These are phyloP conservation scores for Corythoichthys intestinalis DNA, from an alignment of 2,113 vertebrate species.

Conservation along the genomic window DNA sequence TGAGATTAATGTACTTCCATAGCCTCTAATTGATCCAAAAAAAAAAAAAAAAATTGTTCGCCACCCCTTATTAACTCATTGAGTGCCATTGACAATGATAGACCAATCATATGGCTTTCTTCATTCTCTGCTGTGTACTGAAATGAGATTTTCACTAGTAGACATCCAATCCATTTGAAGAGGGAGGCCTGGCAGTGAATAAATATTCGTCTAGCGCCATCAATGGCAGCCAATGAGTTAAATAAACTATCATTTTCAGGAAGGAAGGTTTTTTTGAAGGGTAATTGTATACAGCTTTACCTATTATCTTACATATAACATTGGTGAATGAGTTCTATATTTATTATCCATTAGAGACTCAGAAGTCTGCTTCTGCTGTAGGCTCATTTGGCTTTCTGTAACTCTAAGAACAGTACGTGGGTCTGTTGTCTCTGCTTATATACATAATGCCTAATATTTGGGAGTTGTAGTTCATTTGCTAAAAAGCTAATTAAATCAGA, in stretches of 20 bases:
- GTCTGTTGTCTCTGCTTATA: neutral
- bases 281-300: neutral
- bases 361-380: conserved; percentile 19
- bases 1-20: too few species aligned
- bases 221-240: neutral
- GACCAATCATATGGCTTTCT: too few species aligned
- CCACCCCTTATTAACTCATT: too few species aligned
- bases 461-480: neutral
- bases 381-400: conserved; percentile 15
- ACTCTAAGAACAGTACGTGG: neutral
- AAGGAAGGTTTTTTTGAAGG: neutral
- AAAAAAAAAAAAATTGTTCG: too few species aligned
- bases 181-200: too few species aligned
- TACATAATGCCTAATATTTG: neutral
- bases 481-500: conserved; percentile 9
- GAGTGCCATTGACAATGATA: too few species aligned
- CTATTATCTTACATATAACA: neutral
- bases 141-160: too few species aligned
- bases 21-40: too few species aligned
- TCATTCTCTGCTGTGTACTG: too few species aligned
- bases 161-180: too few species aligned
- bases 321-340: neutral
- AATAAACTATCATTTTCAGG: neutral
- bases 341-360: conserved; percentile 26
- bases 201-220: too few species aligned